Conservation (phyloP, 1,140 invertebrate species). For the Grapholita molesta region DNA sequence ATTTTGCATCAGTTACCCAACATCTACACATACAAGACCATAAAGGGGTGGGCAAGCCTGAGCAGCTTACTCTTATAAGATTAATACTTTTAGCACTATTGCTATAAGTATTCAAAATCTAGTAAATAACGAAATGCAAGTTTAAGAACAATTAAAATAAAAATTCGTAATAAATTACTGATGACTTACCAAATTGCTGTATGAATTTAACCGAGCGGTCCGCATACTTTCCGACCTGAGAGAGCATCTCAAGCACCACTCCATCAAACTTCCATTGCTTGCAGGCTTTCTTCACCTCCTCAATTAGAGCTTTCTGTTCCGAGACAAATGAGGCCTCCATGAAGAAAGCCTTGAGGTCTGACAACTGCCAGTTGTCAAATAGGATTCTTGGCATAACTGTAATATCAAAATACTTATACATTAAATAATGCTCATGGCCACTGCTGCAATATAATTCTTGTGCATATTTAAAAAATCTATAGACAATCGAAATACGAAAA, state of each 20-base stretch:
- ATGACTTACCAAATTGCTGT: conserved; percentile 79
- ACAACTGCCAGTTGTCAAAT: conserved; percentile 90
- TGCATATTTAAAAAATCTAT: no score
- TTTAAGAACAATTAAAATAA: no score
- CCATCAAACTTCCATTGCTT: conserved; percentile 89
- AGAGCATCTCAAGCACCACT: conserved; percentile 93
- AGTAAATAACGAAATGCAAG: no score
- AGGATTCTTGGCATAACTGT: conserved; percentile 90
- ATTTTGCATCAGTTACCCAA: no score
- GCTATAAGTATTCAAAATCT: no score
- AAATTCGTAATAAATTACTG: conserved; percentile 11
- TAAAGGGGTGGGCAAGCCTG: no score
- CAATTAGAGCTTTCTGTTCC: conserved; percentile 79
- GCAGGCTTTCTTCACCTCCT: conserved; percentile 80
- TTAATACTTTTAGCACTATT: no score
- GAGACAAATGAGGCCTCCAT: conserved; percentile 75
- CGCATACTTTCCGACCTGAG: conserved; percentile 85
- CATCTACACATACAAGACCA: no score
- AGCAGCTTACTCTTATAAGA: no score
- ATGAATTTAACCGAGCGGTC: conserved; percentile 82
- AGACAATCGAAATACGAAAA: no score
- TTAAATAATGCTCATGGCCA: no score
- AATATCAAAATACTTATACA: conserved; percentile 31
- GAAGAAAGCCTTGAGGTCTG: conserved; percentile 83
- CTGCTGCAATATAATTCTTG: no score